phyloP scores from a whole-genome alignment of 2,797 vertebrate species.

The Myiotriccus ornatus region DNA sequence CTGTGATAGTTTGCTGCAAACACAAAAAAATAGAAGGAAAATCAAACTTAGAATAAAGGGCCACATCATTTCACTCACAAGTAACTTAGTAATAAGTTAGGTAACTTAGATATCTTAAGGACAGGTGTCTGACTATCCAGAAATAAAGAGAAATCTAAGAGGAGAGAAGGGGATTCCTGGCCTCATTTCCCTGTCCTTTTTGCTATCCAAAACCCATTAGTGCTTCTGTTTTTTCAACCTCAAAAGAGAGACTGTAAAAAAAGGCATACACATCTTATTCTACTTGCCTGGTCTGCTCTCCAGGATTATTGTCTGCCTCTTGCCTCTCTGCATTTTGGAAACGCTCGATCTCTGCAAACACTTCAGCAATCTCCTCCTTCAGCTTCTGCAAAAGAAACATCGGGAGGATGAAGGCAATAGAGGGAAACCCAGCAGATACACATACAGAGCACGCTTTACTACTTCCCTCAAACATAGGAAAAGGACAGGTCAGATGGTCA shows the following conservation, averaged over 20 bases:
- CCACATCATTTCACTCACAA: not conserved
- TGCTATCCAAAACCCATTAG: not conserved
- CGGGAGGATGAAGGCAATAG: not conserved
- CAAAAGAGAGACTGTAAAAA: not conserved
- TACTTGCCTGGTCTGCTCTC: not conserved
- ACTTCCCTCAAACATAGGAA: not conserved
- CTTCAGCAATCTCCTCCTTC: conserved; percentile 75
- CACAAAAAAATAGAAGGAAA: not conserved
- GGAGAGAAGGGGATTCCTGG: not conserved
- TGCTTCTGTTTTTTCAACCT: not conserved
- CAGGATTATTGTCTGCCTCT: not conserved
- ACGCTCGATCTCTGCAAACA: conserved; percentile 75
- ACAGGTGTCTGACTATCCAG: not conserved
- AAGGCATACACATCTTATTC: not conserved
- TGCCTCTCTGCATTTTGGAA: conserved; percentile 70
- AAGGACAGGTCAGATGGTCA: not conserved
- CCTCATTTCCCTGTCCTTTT: not conserved
- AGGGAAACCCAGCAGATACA: not conserved
- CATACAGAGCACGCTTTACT: not conserved
- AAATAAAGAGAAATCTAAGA: not conserved
- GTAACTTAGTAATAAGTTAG: too few species aligned
- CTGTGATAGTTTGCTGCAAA: conserved; percentile 79
- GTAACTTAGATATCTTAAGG: not conserved
- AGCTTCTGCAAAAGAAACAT: conserved; percentile 64
- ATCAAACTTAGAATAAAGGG: not conserved